Evolutionary conservation across 2,888 invertebrate genomes (phyloP).

Genomic region (Silvanus unidentatus): DNA sequence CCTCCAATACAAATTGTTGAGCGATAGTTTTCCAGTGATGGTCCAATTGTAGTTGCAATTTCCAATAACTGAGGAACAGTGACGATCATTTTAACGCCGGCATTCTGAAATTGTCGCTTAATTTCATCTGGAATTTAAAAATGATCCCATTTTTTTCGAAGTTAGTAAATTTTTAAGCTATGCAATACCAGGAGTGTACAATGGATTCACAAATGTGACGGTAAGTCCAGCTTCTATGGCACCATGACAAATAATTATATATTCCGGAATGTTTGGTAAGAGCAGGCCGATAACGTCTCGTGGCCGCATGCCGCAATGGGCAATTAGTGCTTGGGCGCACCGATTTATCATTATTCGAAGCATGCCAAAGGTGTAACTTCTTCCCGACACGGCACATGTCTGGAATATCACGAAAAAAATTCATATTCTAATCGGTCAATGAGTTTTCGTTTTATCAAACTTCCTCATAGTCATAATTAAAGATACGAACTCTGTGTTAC

Average conservation of each 20-base stretch:
- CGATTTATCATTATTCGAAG: conserved; percentile 54
- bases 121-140: conserved; percentile 53
- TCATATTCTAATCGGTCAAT: too few species aligned
- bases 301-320: conserved; percentile 52
- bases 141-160: background rate
- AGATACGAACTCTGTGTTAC: too few species aligned
- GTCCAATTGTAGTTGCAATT: conserved; percentile 52
- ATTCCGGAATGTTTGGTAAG: conserved; percentile 67
- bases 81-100: conserved; percentile 57
- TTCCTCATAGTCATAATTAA: too few species aligned
- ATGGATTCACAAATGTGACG: conserved; percentile 64
- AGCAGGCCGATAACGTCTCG: conserved; percentile 62
- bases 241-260: conserved; percentile 59
- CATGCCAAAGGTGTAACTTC: conserved; percentile 60
- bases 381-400: conserved; percentile 64
- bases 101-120: conserved; percentile 56
- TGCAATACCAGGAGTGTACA: conserved; percentile 65
- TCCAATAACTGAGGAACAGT: conserved; percentile 60
- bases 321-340: conserved; percentile 54
- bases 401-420: conserved; percentile 33
- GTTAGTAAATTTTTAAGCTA: too few species aligned
- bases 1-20: conserved; percentile 61
- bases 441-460: too few species aligned
- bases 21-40: conserved; percentile 52
- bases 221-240: conserved; percentile 60